Base-by-base conservation (phyloP, 2,113 vertebrate species). In the Morone saxatilis region DNA sequence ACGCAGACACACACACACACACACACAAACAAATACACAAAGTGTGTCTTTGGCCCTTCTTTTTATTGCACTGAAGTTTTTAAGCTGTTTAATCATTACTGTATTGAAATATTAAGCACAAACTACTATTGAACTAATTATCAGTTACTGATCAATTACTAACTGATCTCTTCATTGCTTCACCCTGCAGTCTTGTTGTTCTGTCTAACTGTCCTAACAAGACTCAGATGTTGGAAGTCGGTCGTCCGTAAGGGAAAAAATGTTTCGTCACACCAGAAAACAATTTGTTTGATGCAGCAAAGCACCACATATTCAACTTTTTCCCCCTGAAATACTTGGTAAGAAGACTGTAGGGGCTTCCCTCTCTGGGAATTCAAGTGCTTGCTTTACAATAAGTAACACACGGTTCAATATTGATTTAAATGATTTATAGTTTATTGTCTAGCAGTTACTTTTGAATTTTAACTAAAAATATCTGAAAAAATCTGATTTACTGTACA, bases 191-290 rank as follows among this genome's bases (percentile, higher is more conserved):
- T 80, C 82, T 80, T 83, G 61, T 86, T 90, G 87, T 92, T 90
- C 78, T 83, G 84, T 85, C 57, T 65, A 78, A 82, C 76, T 31
- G 45, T 41, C 45, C 71, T 93, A 93, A 94, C 71, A 43, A 88
- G 80, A 79, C 59, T 92, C 93, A 94, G 91, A 94, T 94, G 93
- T 92, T 90, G 67, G 54, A 87, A 78, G 56, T 62, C 78, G 50
- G 85, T 82, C 73, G 70, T 81, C 87, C 40, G 7, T 78, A 71
- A 88, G 61, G 80, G 70, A 0, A 69, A 82, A 88, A 88, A 85
- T 63, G 61, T 91, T 92, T 92, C 54, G 71, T 93, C 90, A 89
- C 92, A 93, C 85, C 87, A 93, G 92, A 92, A 93, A 94, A 92
- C 91, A 91, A 92, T 89, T 94, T 91, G 86, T 91, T 93, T 84